Conservation (phyloP, 30 jellyfish, hydroid and myxozoan genomes). For the Catostylus mosaicus region DNA sequence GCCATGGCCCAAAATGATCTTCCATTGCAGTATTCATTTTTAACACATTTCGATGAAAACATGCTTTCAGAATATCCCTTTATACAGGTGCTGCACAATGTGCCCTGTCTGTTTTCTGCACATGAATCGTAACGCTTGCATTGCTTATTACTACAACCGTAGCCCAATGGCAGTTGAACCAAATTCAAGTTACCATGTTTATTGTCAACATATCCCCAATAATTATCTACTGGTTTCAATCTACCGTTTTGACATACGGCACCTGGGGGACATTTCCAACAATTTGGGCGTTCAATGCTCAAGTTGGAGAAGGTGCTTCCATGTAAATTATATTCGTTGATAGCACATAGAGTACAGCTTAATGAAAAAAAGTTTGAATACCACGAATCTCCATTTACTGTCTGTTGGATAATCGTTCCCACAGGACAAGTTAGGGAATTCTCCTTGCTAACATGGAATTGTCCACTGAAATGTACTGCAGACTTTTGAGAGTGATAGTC, state of each 20-base stretch:
- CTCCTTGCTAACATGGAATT: background rate
- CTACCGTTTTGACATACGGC: background rate
- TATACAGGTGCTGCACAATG: background rate
- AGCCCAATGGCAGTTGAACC: slow-evolving; percentile 1
- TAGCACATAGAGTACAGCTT: background rate
- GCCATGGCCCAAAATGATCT: slow-evolving; percentile 2
- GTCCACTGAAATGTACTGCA: background rate
- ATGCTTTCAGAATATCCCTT: slow-evolving; percentile 2
- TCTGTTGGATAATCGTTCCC: background rate
- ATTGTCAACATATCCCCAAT: background rate
- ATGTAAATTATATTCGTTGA: background rate
- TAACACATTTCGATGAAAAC: background rate
- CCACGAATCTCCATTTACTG: background rate
- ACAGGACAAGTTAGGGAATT: background rate
- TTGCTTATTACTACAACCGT: background rate
- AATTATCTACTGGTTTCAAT: background rate
- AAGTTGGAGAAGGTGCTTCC: background rate
- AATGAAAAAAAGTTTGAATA: background rate
- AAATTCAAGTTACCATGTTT: background rate
- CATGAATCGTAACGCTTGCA: slow-evolving; percentile 14
- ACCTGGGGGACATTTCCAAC: slow-evolving; percentile 5
- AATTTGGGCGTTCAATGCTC: background rate
- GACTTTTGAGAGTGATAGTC: background rate
- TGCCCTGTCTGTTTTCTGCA: background rate
- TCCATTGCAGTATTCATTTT: background rate